Base-by-base conservation (phyloP, 2,888 invertebrate species). In the Gerris lacustris region DNA sequence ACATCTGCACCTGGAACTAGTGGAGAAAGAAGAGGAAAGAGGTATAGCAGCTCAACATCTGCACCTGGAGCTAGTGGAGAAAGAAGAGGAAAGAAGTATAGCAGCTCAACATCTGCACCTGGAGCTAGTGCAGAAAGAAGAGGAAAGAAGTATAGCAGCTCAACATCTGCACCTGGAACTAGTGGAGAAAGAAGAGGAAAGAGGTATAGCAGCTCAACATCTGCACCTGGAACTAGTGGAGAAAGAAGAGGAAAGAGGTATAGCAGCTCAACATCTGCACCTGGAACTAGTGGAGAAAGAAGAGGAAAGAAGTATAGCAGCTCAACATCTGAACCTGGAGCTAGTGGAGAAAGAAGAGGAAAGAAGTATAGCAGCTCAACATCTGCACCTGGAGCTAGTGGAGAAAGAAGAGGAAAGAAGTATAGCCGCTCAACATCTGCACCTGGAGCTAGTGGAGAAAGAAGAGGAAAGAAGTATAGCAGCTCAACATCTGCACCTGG, bases 181-280 rank as follows among this genome's bases (percentile, higher is more conserved):
- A 11, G 7, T 31, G 18, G n/a, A 66, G 17, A 6, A 68, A 18
- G 9, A 45, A 44, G 47, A 45, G 47, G 17, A 43, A 67, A 31
- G 44, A n/a, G n/a, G 72, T 69, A 67, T n/a, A n/a, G 17, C 66
- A 43, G 55, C 69, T 7, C 70, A 80, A 79, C 73, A 78, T 77
- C 75, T 80, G 81, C 79, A n/a, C 66, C 11, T 18, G 7, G 17
- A 66, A 66, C 18, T 66, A 11, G 7, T 31, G 18, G n/a, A 66
- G 17, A 6, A 68, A 18, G 9, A 45, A 44, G 47, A 45, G 47
- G 17, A 43, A 67, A 31, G 44, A n/a, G n/a, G 72, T 69, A 67
- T n/a, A n/a, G 17, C 66, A 43, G 55, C 69, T 7, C 70, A 80
- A 79, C 73, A 78, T 77, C 75, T 80, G 81, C 79, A n/a, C 66